Percentiles rank a stretch among this genome's conserved stretches.
Evolutionary conservation across 1,140 invertebrate species (phyloP).

Genomic region (Trachymyrmex septentrionalis): DNA sequence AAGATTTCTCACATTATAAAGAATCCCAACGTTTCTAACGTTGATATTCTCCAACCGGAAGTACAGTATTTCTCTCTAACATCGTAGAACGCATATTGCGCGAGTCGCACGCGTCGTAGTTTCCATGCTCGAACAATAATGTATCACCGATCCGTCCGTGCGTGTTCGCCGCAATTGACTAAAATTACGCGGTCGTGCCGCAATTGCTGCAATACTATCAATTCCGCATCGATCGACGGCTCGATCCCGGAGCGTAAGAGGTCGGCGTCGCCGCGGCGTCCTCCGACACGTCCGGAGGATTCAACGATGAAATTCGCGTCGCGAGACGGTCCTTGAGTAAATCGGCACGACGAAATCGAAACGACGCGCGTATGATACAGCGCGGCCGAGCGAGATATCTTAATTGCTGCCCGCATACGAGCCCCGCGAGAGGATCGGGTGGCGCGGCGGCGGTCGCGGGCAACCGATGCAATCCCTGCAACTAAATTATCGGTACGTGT

Average conservation of each 20-base stretch:
- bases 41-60: not conserved
- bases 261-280: not conserved
- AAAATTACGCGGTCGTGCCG: constrained; percentile 26
- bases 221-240: constrained; percentile 37
- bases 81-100: not conserved
- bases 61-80: not conserved
- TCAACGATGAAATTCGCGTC: constrained; percentile 11
- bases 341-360: constrained; percentile 30
- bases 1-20: not conserved
- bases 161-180: constrained; percentile 43
- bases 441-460: not conserved
- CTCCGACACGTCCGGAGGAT: not conserved
- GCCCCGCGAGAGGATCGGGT: not conserved
- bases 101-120: constrained; percentile 15
- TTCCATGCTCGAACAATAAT: constrained; percentile 5
- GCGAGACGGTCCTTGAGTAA: constrained; percentile 39
- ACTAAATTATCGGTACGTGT: constrained; percentile 62
- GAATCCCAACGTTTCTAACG: not conserved
- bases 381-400: constrained; percentile 61
- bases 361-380: constrained; percentile 22
- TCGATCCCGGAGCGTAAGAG: not conserved
- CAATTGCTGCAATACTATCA: constrained; percentile 46
- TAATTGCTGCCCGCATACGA: constrained; percentile 62
- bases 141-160: not conserved
- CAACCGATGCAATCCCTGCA: constrained; percentile 41